Conservation (phyloP, 2,888 invertebrate species). For the Phortica magna region DNA sequence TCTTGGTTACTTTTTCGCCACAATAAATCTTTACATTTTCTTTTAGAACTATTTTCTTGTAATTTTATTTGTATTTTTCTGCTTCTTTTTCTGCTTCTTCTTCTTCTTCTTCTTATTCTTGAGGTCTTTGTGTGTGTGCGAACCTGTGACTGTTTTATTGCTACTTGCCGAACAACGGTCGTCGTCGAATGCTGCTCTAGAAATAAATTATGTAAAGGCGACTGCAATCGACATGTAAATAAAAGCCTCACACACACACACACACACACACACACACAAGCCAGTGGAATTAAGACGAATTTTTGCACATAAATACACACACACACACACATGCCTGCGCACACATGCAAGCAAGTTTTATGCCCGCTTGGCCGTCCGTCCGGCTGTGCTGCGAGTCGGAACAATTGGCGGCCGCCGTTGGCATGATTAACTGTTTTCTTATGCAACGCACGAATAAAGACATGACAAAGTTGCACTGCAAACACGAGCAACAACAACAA, state of each 20-base stretch:
- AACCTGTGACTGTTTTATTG: background rate
- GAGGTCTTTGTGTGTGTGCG: background rate
- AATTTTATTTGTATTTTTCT: no score
- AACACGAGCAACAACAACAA: slow-evolving; percentile 15
- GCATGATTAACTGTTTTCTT: background rate
- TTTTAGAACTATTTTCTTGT: no score
- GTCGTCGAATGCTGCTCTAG: background rate
- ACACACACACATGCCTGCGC: background rate
- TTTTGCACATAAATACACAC: no score
- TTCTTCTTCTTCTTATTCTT: background rate
- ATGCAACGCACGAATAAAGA: background rate
- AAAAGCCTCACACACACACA: background rate
- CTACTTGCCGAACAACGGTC: background rate
- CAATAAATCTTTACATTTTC: no score
- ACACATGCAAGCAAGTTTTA: background rate
- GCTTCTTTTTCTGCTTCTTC: background rate
- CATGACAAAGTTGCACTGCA: slow-evolving; percentile 4
- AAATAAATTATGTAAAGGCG: background rate
- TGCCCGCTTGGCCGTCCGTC: background rate
- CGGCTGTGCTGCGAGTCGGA: background rate
- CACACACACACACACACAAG: background rate
- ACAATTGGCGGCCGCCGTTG: background rate
- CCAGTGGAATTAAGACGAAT: background rate
- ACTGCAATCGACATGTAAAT: background rate
- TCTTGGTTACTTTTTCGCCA: no score